Conservation (phyloP, 1,140 invertebrate species). For the Ceratina calcarata region DNA sequence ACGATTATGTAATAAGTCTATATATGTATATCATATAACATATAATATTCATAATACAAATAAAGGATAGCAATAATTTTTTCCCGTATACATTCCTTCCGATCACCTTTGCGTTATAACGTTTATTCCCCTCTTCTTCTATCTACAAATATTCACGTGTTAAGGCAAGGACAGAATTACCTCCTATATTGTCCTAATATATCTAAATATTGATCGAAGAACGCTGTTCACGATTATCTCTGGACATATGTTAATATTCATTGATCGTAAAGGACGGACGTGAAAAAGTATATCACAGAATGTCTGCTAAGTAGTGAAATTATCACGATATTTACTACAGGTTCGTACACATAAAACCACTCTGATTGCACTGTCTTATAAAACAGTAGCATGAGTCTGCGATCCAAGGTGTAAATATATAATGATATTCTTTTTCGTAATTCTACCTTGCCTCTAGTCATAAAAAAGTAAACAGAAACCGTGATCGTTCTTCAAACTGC, state of each 20-base stretch:
- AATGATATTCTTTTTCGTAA: neutral
- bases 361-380: neutral
- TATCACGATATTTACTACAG: neutral
- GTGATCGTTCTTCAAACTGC: slow-evolving; percentile 3
- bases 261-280: neutral
- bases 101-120: neutral
- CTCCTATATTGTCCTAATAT: neutral
- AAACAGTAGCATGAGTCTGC: neutral
- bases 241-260: neutral
- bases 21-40: slow-evolving; percentile 19
- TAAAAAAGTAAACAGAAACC: neutral
- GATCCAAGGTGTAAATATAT: neutral
- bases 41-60: slow-evolving; percentile 38
- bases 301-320: slow-evolving; percentile 28
- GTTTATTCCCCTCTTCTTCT: neutral
- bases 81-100: slow-evolving; percentile 20
- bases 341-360: neutral
- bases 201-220: slow-evolving; percentile 9
- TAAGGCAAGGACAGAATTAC: neutral
- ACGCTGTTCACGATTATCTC: neutral
- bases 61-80: slow-evolving; percentile 10
- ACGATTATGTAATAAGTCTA: slow-evolving; percentile 11
- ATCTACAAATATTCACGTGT: neutral
- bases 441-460: neutral
- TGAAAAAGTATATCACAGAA: slow-evolving; percentile 18